Evolutionary conservation across 1,140 invertebrate species (phyloP).

Genomic region (Spodoptera frugiperda): DNA sequence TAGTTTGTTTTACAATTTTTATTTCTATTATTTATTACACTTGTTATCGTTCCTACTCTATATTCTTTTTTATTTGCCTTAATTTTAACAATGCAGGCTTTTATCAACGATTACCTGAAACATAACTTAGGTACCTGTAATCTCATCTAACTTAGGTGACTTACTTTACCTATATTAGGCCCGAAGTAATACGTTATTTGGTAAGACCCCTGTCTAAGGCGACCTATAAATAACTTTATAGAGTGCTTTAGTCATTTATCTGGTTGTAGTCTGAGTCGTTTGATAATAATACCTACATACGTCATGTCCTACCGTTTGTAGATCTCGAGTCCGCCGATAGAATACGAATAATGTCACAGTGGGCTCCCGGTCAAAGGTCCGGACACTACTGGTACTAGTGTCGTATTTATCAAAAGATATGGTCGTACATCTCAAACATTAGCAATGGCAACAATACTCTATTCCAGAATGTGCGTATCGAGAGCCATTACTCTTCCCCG

Average conservation of each 20-base stretch:
- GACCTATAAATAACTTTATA: constrained; percentile 8
- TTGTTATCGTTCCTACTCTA: neutral
- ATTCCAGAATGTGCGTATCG: constrained; percentile 72
- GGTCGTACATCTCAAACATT: constrained; percentile 60
- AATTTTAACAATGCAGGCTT: neutral
- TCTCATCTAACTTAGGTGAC: too few relatives aligned
- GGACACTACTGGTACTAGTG: constrained; percentile 29
- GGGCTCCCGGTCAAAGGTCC: constrained; percentile 51
- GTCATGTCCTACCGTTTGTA: constrained; percentile 37
- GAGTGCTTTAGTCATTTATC: constrained; percentile 8
- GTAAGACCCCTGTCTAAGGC: neutral
- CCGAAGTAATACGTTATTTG: neutral
- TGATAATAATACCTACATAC: constrained; percentile 32
- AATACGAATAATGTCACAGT: constrained; percentile 52
- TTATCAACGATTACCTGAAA: too few relatives aligned
- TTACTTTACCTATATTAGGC: too few relatives aligned
- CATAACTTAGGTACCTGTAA: too few relatives aligned
- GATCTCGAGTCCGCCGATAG: constrained; percentile 39
- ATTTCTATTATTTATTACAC: neutral
- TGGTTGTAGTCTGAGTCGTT: constrained; percentile 7
- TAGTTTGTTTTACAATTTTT: neutral
- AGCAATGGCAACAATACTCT: constrained; percentile 65
- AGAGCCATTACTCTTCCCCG: constrained; percentile 69
- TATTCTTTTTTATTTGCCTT: neutral
- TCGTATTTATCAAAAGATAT: constrained; percentile 59